Evolutionary conservation across 2,888 invertebrate species (phyloP).

Genomic region (Oeneis ivallda): DNA sequence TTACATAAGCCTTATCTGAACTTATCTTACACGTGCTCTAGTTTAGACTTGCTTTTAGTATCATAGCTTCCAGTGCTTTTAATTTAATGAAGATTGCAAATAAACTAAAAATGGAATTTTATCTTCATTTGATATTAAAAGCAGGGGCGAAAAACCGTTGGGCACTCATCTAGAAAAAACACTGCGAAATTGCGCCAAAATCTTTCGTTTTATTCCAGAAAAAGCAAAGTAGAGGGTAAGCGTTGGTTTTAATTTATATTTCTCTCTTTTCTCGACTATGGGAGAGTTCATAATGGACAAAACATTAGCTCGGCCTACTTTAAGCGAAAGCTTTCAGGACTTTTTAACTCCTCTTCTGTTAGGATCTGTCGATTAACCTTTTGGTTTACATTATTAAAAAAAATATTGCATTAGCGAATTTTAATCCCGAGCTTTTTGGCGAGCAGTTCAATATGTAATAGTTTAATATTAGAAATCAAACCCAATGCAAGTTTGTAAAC

Average conservation of each 20-base stretch:
- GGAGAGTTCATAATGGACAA: constrained; percentile 69
- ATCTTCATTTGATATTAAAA: constrained; percentile 24
- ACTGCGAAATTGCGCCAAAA: constrained; percentile 21
- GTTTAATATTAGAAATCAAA: too few species aligned
- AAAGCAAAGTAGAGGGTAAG: constrained; percentile 44
- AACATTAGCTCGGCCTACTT: constrained; percentile 74
- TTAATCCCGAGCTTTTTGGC: neutral
- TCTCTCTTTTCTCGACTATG: constrained; percentile 54
- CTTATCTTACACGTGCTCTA: neutral
- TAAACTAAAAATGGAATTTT: constrained; percentile 21
- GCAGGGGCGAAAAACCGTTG: constrained; percentile 12
- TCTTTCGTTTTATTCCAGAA: constrained; percentile 45
- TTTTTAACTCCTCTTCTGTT: constrained; percentile 64
- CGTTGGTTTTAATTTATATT: constrained; percentile 65
- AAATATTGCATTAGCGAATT: neutral
- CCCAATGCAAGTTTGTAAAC: too few species aligned
- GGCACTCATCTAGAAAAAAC: constrained; percentile 13
- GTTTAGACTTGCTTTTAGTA: neutral
- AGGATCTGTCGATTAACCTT: constrained; percentile 42
- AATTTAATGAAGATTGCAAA: constrained; percentile 21
- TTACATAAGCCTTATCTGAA: neutral
- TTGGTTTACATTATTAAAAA: constrained; percentile 13
- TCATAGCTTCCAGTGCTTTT: constrained; percentile 11
- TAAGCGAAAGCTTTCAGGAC: constrained; percentile 69
- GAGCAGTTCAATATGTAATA: too few species aligned